Conservation (phyloP, 1,140 invertebrate species). For the Orius laevigatus region DNA sequence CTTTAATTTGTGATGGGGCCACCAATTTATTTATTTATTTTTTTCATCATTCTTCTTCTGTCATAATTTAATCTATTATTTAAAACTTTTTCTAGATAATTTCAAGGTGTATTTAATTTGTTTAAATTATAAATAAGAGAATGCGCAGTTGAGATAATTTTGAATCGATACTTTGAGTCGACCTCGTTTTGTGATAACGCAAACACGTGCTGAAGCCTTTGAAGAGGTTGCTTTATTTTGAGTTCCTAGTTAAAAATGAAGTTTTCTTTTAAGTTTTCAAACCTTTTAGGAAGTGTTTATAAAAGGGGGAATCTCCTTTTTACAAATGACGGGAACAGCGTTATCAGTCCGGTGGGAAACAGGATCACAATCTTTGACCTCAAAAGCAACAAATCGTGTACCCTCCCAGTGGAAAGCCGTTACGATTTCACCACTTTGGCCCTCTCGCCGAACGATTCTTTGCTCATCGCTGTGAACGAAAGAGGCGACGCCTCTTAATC, state of each 20-base stretch:
- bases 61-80: too few relatives aligned
- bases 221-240: too few relatives aligned
- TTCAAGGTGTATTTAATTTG: too few relatives aligned
- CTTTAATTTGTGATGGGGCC: too few relatives aligned
- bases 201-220: too few relatives aligned
- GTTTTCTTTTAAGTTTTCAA: slow-evolving; percentile 64
- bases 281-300: slow-evolving; percentile 86
- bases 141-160: too few relatives aligned
- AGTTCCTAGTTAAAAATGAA: slow-evolving; percentile 1
- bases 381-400: slow-evolving; percentile 79
- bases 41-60: too few relatives aligned
- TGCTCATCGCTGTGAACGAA: slow-evolving; percentile 78
- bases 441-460: slow-evolving; percentile 72
- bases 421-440: slow-evolving; percentile 74
- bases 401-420: slow-evolving; percentile 68
- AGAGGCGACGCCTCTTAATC: slow-evolving; percentile 70
- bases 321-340: slow-evolving; percentile 72
- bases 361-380: slow-evolving; percentile 81
- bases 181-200: too few relatives aligned
- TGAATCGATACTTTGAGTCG: too few relatives aligned
- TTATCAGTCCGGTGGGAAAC: slow-evolving; percentile 93
- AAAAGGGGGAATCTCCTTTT: slow-evolving; percentile 77
- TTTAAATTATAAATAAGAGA: too few relatives aligned
- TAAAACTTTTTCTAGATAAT: too few relatives aligned
- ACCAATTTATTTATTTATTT: too few relatives aligned